Base-by-base conservation (phyloP, 2,797 vertebrate species). In the Tachyglossus aculeatus region DNA sequence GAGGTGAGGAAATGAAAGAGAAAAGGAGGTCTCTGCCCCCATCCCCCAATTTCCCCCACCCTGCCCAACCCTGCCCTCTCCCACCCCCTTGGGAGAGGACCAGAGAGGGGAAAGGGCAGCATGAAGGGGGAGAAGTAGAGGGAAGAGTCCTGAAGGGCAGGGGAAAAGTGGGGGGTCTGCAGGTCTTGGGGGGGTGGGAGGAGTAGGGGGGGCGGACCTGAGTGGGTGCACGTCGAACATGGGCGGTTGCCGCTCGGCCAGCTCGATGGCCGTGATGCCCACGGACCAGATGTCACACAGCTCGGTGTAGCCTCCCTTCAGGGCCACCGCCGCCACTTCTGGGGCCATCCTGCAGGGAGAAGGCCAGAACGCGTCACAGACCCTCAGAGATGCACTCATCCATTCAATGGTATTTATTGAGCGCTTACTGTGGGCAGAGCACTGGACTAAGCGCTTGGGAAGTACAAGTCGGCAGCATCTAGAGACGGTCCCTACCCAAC, bases 221-320 rank as follows among this genome's bases (percentile, higher is more conserved):
- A 97, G 91, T 0, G 96, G 96, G 67, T 98, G 96, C 11, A 96
- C 88, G 0, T 98, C 95, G 12, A 97, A 98, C 67, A 97, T 32
- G 0, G 96, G 96, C 0, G 96, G 96, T 87, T 97, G 96, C 1
- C 96, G 88, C 80, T 97, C 96, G 0, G 94, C 95, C 16, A 97
- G 89, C 55, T 98, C 96, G 0, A 98, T 94, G 36, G 96, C 95
- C 0, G 96, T 98, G 89, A 98, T 97, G 52, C 96, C 96, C 77
- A 98, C 94, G 1, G 96, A 96, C 96, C 96, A 98, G 81, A 98
- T 88, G 70, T 98, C 96, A 61, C 96, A 98, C 8, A 95, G 88
- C 53, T 97, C 95, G 0, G 96, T 96, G 85, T 97, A 97, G 6
- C 96, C 96, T 0, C 96, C 96, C 77, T 97, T 97, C 53, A 97